Evolutionary conservation across 2,113 vertebrate genomes (phyloP).

Genomic region (Platysteira castanea): DNA sequence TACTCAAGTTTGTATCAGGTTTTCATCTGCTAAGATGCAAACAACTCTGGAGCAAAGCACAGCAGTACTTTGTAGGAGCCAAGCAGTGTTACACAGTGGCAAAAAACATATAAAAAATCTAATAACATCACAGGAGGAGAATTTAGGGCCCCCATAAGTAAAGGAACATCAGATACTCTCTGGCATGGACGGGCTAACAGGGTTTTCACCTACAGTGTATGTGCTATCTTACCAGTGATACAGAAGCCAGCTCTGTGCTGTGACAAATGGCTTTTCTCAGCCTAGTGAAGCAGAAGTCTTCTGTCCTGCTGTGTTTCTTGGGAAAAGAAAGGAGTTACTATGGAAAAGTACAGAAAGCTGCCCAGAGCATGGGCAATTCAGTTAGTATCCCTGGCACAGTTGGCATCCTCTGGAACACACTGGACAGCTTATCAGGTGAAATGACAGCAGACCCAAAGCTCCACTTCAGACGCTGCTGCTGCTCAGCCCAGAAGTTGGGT

Average conservation of each 20-base stretch:
- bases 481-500: background rate
- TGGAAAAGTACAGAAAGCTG: background rate
- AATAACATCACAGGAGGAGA: background rate
- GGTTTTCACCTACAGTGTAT: background rate
- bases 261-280: background rate
- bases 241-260: background rate
- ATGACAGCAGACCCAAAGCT: background rate
- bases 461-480: background rate
- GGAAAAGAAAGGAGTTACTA: background rate
- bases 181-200: background rate
- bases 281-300: background rate
- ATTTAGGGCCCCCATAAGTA: background rate
- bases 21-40: background rate
- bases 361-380: background rate
- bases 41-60: background rate
- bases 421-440: background rate
- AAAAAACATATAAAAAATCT: background rate
- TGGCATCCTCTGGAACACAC: background rate
- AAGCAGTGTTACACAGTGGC: background rate
- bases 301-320: rapidly evolving
- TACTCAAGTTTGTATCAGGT: no score
- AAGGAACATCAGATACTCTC: background rate
- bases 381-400: background rate
- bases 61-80: background rate
- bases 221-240: background rate